Conservation (phyloP, 1,140 invertebrate species). For the Onthophagus taurus region DNA sequence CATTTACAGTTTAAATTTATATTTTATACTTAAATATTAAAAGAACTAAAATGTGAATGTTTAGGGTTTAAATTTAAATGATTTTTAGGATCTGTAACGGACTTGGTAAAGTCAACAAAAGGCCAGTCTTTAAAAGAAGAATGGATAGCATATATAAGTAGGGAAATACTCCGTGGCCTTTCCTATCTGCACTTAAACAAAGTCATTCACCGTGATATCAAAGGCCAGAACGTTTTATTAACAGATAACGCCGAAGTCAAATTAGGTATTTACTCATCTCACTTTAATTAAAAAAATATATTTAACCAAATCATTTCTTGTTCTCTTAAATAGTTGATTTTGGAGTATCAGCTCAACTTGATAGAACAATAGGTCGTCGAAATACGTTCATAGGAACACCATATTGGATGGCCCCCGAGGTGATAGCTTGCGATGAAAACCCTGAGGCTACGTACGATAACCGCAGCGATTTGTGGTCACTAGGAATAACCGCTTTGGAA, state of each 20-base stretch:
- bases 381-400: constrained; percentile 99
- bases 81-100: constrained; percentile 78
- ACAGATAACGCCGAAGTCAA: constrained; percentile 99
- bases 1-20: too few relatives aligned
- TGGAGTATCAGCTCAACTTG: constrained; percentile 97
- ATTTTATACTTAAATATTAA: too few relatives aligned
- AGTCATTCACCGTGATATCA: constrained; percentile 99
- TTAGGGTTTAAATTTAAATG: neutral
- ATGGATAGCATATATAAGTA: constrained; percentile 99
- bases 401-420: constrained; percentile 95
- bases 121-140: constrained; percentile 97
- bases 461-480: constrained; percentile 95
- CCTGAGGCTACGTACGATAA: constrained; percentile 99
- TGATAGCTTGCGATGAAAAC: constrained; percentile 99
- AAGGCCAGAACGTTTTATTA: constrained; percentile 98
- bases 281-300: too few relatives aligned
- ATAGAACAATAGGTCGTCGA: constrained; percentile 94
- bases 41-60: neutral
- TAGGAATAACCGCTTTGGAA: constrained; percentile 97
- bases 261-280: too few relatives aligned
- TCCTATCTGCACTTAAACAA: constrained; percentile 97
- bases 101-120: constrained; percentile 98
- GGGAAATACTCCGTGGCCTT: constrained; percentile 93
- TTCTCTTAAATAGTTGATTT: constrained; percentile 78
- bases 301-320: neutral